phyloP scores from a whole-genome alignment of 1,140 invertebrate genomes.

The Caenorhabditis inopinata region DNA sequence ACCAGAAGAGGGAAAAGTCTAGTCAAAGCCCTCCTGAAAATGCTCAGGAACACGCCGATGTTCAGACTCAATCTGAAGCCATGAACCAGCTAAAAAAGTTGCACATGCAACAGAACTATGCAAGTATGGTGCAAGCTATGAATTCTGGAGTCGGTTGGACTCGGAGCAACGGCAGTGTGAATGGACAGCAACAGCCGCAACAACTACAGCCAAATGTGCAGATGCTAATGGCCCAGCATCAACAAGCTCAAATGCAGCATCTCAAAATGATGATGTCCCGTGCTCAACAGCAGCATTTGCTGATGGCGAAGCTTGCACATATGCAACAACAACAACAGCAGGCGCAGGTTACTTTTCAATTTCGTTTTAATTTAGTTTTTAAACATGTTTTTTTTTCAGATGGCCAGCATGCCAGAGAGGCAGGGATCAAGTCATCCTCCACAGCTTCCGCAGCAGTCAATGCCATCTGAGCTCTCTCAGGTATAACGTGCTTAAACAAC shows the following conservation, averaged over 20 bases:
- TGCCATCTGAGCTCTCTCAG: background rate
- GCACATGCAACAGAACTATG: conserved; percentile 43
- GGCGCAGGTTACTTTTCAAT: too few species aligned
- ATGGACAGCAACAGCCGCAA: background rate
- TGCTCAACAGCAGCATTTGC: background rate
- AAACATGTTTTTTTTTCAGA: background rate
- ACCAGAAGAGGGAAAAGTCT: conserved; percentile 33
- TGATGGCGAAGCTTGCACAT: background rate
- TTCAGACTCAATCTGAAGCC: background rate
- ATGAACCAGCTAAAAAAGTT: conserved; percentile 5
- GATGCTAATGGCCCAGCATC: conserved; percentile 13
- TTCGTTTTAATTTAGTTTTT: too few species aligned
- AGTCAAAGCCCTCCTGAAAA: conserved; percentile 8
- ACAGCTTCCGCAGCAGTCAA: background rate
- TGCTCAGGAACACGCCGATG: background rate
- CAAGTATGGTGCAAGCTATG: conserved; percentile 31
- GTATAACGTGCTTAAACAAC: background rate
- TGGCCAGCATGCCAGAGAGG: background rate
- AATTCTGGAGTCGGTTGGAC: background rate
- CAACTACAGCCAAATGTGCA: background rate
- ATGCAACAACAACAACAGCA: conserved; percentile 30
- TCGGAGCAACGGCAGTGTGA: background rate
- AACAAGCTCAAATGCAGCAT: conserved; percentile 25
- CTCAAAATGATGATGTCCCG: conserved; percentile 10
- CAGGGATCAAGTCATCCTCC: background rate